Conservation (phyloP, 1,140 invertebrate genomes). For the Hydropsyche tenuis region DNA sequence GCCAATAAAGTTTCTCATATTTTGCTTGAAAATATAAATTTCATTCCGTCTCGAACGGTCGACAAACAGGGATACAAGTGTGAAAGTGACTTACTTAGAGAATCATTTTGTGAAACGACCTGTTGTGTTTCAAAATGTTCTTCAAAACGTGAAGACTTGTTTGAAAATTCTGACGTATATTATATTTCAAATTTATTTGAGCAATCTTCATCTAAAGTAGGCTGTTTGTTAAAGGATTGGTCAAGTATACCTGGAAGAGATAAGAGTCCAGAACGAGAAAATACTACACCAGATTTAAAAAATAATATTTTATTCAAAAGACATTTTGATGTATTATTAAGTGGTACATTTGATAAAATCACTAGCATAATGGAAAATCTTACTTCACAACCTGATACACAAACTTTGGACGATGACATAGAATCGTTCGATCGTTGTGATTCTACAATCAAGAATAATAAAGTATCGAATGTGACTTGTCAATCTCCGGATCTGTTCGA, state of each 20-base stretch:
- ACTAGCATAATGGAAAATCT: constrained; percentile 49
- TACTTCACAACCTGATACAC: background rate
- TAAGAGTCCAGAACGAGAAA: constrained; percentile 52
- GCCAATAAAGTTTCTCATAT: constrained; percentile 56
- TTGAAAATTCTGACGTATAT: constrained; percentile 55
- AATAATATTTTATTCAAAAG: constrained; percentile 53
- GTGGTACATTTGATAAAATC: constrained; percentile 51
- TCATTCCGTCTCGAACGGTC: background rate
- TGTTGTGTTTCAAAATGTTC: constrained; percentile 5
- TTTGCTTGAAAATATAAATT: constrained; percentile 49
- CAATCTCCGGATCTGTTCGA: constrained; percentile 64
- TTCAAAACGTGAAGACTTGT: constrained; percentile 52
- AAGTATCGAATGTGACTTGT: constrained; percentile 46
- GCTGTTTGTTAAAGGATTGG: constrained; percentile 60
- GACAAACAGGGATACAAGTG: background rate
- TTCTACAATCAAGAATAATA: too few relatives aligned
- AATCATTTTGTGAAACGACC: background rate
- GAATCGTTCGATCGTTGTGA: background rate
- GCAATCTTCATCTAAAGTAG: constrained; percentile 53
- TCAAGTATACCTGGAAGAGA: constrained; percentile 59
- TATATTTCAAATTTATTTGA: constrained; percentile 57
- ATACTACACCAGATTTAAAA: constrained; percentile 51
- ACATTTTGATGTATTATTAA: constrained; percentile 56
- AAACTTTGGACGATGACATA: background rate
- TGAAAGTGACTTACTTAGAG: background rate